phyloP scores from a whole-genome alignment of 2,888 invertebrate species.

The Melieria omissa region DNA sequence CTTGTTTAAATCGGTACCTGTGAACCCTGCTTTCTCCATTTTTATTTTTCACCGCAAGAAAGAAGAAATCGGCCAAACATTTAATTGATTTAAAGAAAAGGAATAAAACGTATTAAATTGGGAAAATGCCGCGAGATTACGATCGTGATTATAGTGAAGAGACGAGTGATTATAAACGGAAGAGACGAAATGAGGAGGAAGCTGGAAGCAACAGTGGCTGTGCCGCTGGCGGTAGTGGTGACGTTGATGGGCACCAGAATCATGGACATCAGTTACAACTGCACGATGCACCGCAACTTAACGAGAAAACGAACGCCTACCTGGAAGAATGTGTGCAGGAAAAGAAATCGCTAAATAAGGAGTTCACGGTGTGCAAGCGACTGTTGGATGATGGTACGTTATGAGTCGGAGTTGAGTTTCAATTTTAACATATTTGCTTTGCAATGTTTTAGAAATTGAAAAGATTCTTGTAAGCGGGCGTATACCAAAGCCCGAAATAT shows the following conservation, averaged over 20 bases:
- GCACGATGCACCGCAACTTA: conserved; percentile 65
- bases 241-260: conserved; percentile 46
- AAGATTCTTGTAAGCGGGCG: conserved; percentile 86
- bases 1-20: too few relatives aligned
- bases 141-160: conserved; percentile 65
- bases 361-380: conserved; percentile 75
- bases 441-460: conserved; percentile 67
- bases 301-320: conserved; percentile 81
- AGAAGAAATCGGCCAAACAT: too few relatives aligned
- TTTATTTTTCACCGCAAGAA: too few relatives aligned
- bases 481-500: conserved; percentile 64
- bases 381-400: conserved; percentile 78
- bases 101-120: not conserved
- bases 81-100: too few relatives aligned
- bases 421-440: not conserved
- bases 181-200: conserved; percentile 62
- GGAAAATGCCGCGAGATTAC: conserved; percentile 63
- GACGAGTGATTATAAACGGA: conserved; percentile 62
- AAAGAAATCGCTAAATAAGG: conserved; percentile 75
- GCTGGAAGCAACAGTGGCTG: conserved; percentile 27
- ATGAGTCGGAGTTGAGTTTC: not conserved
- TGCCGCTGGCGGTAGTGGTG: conserved; percentile 33
- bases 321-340: conserved; percentile 79
- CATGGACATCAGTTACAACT: conserved; percentile 34
- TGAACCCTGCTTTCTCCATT: too few relatives aligned